A percentile compares a stretch with the other conserved stretches of the same genome.
phyloP scores from a whole-genome alignment of 2,888 invertebrate species.

The Drosophila austrosaltans region DNA sequence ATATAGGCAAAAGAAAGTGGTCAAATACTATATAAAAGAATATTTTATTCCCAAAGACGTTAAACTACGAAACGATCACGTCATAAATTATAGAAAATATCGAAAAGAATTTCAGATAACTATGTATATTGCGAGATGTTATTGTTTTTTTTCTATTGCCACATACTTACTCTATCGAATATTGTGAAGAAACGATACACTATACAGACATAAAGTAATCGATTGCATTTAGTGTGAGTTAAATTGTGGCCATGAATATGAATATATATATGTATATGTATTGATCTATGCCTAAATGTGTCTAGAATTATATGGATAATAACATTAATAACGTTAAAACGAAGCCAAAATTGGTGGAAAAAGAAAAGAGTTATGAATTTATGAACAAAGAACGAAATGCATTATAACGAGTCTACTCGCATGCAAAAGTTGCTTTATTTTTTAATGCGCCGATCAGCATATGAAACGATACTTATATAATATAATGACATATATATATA shows the following conservation, averaged over 20 bases:
- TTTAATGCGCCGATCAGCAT: background rate
- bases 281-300: slow-evolving; percentile 14
- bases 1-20: too few species aligned
- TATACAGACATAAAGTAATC: background rate
- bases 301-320: slow-evolving; percentile 23
- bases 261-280: slow-evolving; percentile 13
- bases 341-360: slow-evolving; percentile 22
- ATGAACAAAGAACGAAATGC: background rate
- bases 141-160: too few species aligned
- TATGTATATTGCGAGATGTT: too few species aligned
- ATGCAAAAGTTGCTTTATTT: too few species aligned
- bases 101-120: too few species aligned
- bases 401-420: background rate
- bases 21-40: too few species aligned
- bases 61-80: too few species aligned
- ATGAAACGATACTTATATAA: background rate
- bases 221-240: slow-evolving; percentile 6
- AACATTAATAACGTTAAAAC: background rate
- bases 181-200: background rate
- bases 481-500: background rate
- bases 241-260: slow-evolving; percentile 16
- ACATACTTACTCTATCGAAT: background rate
- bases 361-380: slow-evolving; percentile 39
- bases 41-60: too few species aligned
- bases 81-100: too few species aligned